phyloP scores from a whole-genome alignment of 2,113 vertebrate species.

The Equus quagga region DNA sequence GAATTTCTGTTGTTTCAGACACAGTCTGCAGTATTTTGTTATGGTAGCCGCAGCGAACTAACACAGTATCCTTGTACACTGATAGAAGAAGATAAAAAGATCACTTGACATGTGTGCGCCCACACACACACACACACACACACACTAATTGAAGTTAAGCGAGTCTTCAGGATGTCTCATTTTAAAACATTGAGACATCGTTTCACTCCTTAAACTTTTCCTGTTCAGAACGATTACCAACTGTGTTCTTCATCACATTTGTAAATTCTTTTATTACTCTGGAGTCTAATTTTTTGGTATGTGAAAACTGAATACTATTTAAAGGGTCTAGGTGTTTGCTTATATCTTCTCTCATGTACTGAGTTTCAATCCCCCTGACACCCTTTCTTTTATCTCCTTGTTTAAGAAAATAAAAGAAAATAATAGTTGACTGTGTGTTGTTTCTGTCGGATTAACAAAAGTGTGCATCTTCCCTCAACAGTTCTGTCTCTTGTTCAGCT shows the following conservation, averaged over 20 bases:
- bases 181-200: neutral
- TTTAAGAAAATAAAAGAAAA: conserved; percentile 15
- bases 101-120: neutral
- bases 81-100: neutral
- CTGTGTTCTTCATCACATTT: neutral
- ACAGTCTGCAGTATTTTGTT: neutral
- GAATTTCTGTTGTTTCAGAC: neutral
- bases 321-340: neutral
- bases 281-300: neutral
- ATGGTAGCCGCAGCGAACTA: neutral
- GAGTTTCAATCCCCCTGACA: neutral
- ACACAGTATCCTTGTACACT: neutral
- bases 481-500: neutral
- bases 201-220: neutral
- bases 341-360: neutral
- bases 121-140: neutral
- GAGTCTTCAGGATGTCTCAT: conserved; percentile 20
- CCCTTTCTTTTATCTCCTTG: neutral
- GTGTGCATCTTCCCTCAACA: neutral
- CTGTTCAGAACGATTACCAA: neutral
- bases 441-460: neutral
- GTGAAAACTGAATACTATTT: neutral
- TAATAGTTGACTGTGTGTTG: neutral
- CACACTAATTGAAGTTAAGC: neutral
- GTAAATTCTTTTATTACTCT: neutral